Conservation (phyloP, 2,113 vertebrate species). For the Lepisosteus osseus region DNA sequence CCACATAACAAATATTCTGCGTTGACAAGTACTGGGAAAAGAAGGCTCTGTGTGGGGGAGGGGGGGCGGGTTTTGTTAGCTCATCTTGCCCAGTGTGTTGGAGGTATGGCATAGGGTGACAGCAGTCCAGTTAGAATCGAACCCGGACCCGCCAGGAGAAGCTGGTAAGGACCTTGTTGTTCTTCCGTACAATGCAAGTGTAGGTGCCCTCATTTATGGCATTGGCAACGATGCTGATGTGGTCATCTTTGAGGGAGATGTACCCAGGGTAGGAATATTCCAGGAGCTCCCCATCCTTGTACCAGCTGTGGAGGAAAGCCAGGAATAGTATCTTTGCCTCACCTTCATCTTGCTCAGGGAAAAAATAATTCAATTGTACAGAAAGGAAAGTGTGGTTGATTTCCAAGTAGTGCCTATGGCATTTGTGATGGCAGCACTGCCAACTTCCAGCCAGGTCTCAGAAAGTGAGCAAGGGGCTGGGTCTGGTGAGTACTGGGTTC, state of each 20-base stretch:
- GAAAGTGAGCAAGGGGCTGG: too few relatives aligned
- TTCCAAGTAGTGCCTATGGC: too few relatives aligned
- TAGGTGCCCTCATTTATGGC: constrained; percentile 94
- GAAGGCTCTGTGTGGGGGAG: too few relatives aligned
- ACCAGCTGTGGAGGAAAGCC: constrained; percentile 76
- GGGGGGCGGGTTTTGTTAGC: too few relatives aligned
- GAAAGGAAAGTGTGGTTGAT: neutral
- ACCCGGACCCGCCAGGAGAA: constrained; percentile 92
- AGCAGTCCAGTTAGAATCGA: constrained; percentile 54
- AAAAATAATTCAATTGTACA: neutral
- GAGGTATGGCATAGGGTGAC: too few relatives aligned
- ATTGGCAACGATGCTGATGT: constrained; percentile 91
- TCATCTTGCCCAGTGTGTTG: too few relatives aligned
- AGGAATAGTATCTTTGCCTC: neutral
- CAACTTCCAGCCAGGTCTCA: too few relatives aligned
- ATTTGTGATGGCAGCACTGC: too few relatives aligned
- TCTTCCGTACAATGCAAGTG: constrained; percentile 87
- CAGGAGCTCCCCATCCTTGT: constrained; percentile 91
- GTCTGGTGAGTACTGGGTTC: too few relatives aligned
- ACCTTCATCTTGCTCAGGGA: neutral
- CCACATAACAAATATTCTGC: too few relatives aligned
- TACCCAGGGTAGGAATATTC: constrained; percentile 90
- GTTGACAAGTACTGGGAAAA: too few relatives aligned
- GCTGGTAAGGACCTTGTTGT: constrained; percentile 81
- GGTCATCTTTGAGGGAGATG: constrained; percentile 81